Evolutionary conservation across 2,113 vertebrate species (phyloP).

Genomic region (Aphelocoma coerulescens): DNA sequence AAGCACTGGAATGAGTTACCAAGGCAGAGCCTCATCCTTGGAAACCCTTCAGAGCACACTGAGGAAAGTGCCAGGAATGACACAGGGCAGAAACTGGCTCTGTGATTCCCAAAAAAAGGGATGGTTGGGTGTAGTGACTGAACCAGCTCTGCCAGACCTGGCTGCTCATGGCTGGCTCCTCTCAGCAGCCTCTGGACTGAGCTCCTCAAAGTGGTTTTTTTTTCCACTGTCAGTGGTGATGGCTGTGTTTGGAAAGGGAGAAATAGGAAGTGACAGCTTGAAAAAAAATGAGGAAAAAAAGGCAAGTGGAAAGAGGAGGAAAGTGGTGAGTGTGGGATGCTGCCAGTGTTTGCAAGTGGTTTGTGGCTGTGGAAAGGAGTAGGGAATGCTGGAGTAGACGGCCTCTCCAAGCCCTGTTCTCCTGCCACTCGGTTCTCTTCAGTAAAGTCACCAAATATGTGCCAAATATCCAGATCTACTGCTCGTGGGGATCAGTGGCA

Average conservation of each 20-base stretch:
- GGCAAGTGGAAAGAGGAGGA: not conserved
- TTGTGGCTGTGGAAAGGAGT: not conserved
- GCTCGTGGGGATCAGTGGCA: not conserved
- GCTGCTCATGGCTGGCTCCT: not conserved
- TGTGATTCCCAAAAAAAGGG: not conserved
- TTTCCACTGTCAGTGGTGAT: not conserved
- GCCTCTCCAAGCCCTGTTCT: not conserved
- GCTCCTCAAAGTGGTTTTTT: not conserved
- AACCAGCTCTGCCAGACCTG: not conserved
- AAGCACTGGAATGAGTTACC: not conserved
- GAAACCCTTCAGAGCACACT: not conserved
- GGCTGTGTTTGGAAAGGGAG: not conserved
- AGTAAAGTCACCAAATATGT: not conserved
- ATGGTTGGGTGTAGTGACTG: rapidly evolving
- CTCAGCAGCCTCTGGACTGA: not conserved
- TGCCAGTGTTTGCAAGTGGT: not conserved
- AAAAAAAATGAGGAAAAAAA: not conserved
- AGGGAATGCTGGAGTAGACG: not conserved
- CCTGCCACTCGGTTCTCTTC: not conserved
- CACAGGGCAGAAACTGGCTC: not conserved
- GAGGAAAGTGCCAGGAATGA: not conserved
- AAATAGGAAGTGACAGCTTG: not conserved
- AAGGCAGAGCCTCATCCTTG: not conserved
- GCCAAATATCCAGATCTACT: not conserved
- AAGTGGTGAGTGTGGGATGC: not conserved